Base-by-base conservation (phyloP, 2,113 vertebrate species). In the Cairina moschata region DNA sequence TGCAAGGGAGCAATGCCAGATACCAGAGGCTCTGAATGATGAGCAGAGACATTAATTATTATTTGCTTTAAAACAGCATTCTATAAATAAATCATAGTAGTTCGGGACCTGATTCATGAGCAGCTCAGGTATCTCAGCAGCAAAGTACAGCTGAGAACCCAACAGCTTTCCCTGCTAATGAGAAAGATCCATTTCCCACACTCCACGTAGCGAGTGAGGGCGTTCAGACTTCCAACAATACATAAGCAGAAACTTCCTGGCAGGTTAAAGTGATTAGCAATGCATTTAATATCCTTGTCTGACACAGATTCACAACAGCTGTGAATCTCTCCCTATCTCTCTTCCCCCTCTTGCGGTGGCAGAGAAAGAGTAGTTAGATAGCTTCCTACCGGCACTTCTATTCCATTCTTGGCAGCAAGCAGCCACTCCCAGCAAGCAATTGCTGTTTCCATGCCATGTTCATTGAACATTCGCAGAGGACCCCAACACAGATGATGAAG, bases 381-480 rank as follows among this genome's bases (percentile, higher is more conserved):
- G 5, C 66, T 94, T 93, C 97, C 56, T 98, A 99, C 99, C 92
- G 99, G 99, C 63, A 99, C 99, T 98, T 99, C 99, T 68, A 99
- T 98, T 28, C 98, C 99, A 0, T 98, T 98, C 98, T 98, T 99
- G 68, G 99, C 99, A 26, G 99, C 99, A 44, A 99, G 98, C 82
- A 99, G 98, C 99, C 99, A 99, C 93, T 99, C 99, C 99, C 99
- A 99, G 98, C 99, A 99, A 87, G 99, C 99, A 22, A 99, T 98
- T 17, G 99, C 98, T 1, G 99, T 98, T 97, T 99, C 99, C 98
- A 99, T 99, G 93, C 99, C 99, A 11, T 99, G 98, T 76, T 99
- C 99, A 4, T 98, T 99, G 96, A 99, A 99, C 99, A 99, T 99
- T 92, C 98, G 99, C 66, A 99, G 97, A 31, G 99, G 99, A 85